Evolutionary conservation across 2,113 vertebrate species (phyloP).

Genomic region (Pogona vitticeps): DNA sequence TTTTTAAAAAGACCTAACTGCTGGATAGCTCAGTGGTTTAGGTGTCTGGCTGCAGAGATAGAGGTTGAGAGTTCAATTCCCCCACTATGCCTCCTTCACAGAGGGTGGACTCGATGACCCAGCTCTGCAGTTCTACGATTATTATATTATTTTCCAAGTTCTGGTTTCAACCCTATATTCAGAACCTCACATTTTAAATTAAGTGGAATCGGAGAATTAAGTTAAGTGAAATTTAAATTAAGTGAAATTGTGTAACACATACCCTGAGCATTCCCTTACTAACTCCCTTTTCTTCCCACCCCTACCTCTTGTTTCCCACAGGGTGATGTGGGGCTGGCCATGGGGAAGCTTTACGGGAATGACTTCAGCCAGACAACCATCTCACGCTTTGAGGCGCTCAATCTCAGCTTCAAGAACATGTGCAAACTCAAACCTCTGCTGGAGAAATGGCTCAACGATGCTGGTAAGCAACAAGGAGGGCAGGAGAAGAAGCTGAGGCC

Average conservation of each 20-base stretch:
- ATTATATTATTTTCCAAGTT: too few relatives aligned
- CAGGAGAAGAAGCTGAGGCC: fast-evolving
- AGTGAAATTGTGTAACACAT: too few relatives aligned
- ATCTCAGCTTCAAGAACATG: conserved; percentile 97
- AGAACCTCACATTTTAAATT: not conserved
- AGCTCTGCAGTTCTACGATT: too few relatives aligned
- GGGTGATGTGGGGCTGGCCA: conserved; percentile 92
- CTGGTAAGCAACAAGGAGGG: conserved; percentile 73
- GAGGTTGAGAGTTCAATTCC: too few relatives aligned
- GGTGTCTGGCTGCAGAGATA: too few relatives aligned
- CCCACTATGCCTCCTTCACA: too few relatives aligned
- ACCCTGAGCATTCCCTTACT: not conserved
- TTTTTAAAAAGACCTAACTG: too few relatives aligned
- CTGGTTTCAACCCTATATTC: not conserved
- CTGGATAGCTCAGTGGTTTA: too few relatives aligned
- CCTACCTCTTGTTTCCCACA: conserved; percentile 33
- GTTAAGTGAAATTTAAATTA: not conserved
- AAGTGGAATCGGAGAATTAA: not conserved
- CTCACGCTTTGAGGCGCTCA: conserved; percentile 93
- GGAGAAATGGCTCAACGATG: conserved; percentile 94
- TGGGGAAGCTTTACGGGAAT: conserved; percentile 94
- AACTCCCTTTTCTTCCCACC: not conserved
- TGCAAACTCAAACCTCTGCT: conserved; percentile 94
- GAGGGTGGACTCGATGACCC: too few relatives aligned
- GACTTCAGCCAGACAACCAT: conserved; percentile 96